Evolutionary conservation across 1,140 invertebrate species (phyloP).

Genomic region (Drosophila sturtevanti): DNA sequence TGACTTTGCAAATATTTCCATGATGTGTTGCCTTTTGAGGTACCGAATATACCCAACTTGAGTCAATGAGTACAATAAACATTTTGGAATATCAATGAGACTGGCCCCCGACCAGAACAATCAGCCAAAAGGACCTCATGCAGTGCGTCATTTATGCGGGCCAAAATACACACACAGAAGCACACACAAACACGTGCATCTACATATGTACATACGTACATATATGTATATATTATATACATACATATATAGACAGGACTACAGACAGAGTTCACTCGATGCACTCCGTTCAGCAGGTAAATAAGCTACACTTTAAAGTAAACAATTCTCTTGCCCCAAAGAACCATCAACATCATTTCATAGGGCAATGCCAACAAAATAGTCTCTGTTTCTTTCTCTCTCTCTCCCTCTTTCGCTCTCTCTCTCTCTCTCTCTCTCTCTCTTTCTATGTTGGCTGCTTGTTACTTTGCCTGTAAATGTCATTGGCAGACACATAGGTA

Average conservation of each 20-base stretch:
- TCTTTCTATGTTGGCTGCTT: slow-evolving; percentile 35
- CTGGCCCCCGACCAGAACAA: slow-evolving; percentile 23
- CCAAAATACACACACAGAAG: slow-evolving; percentile 28
- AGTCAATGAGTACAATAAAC: slow-evolving; percentile 14
- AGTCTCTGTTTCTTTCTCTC: slow-evolving; percentile 23
- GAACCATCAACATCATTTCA: slow-evolving; percentile 35
- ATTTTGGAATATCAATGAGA: slow-evolving; percentile 10
- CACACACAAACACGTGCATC: slow-evolving; percentile 16
- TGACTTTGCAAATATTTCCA: no score
- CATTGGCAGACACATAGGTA: slow-evolving; percentile 55
- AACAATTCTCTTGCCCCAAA: slow-evolving; percentile 39
- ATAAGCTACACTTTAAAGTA: slow-evolving; percentile 76
- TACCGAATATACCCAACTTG: not conserved
- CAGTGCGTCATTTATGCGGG: slow-evolving; percentile 73
- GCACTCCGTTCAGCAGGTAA: slow-evolving; percentile 57
- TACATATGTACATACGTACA: slow-evolving; percentile 8
- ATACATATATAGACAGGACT: slow-evolving; percentile 10
- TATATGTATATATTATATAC: no score
- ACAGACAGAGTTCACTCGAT: not conserved
- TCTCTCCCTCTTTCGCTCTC: not conserved
- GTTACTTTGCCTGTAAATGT: slow-evolving; percentile 59
- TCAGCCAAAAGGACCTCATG: slow-evolving; percentile 46
- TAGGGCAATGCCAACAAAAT: slow-evolving; percentile 44
- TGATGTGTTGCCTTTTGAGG: not conserved
- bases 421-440: slow-evolving; percentile 10